phyloP scores from a whole-genome alignment of 2,888 invertebrate species.

The Epicampocera succincta region DNA sequence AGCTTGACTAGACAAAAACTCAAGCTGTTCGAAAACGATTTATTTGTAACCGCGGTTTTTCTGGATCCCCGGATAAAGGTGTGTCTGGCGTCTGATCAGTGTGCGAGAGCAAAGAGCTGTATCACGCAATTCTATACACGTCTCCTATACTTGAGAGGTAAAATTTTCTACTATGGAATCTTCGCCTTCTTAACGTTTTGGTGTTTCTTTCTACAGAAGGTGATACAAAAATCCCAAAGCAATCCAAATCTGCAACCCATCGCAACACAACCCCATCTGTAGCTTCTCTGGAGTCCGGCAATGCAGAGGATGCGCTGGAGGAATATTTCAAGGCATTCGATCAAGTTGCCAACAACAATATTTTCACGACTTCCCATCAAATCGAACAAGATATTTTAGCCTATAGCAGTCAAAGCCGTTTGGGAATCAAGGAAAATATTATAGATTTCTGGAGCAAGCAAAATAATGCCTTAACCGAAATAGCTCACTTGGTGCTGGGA shows the following conservation, averaged over 20 bases:
- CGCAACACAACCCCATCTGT: too few species aligned
- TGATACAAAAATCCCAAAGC: too few species aligned
- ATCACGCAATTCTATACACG: constrained; percentile 39
- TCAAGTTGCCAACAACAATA: constrained; percentile 6
- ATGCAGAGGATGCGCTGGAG: constrained; percentile 10
- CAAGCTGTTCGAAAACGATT: constrained; percentile 33
- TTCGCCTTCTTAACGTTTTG: too few species aligned
- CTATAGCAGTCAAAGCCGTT: constrained; percentile 31
- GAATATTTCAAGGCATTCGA: constrained; percentile 33
- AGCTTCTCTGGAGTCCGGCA: neutral
- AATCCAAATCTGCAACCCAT: too few species aligned
- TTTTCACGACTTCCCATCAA: neutral
- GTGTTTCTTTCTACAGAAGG: too few species aligned
- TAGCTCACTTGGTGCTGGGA: constrained; percentile 37
- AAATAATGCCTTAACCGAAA: constrained; percentile 29
- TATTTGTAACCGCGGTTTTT: constrained; percentile 45
- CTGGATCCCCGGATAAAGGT: constrained; percentile 50
- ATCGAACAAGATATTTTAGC: constrained; percentile 43
- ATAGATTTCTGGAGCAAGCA: constrained; percentile 46
- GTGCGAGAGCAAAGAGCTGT: constrained; percentile 38
- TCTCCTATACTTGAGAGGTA: constrained; percentile 42
- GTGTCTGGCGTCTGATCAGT: constrained; percentile 14
- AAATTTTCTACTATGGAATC: neutral
- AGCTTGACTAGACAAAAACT: constrained; percentile 17
- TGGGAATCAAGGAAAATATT: constrained; percentile 46